Evolutionary conservation across 2,113 vertebrate genomes (phyloP).

Genomic region (Oplegnathus fasciatus): DNA sequence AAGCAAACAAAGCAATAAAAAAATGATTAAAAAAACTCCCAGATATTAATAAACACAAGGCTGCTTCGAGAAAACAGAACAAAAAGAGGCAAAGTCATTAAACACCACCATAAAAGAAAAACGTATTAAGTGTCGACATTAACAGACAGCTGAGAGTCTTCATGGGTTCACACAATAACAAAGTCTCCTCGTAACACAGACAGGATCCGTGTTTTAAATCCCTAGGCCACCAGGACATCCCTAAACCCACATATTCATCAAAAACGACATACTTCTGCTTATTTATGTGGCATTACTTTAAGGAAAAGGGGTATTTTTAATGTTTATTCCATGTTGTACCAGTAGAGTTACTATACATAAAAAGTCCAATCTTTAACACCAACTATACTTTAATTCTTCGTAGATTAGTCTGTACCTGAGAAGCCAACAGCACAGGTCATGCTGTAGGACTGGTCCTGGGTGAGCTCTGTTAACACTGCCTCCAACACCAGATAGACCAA

Average conservation of each 20-base stretch:
- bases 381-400: not conserved
- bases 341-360: not conserved
- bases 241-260: not conserved
- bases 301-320: not conserved
- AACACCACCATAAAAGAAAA: not conserved
- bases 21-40: too few relatives aligned
- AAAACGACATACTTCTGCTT: too few relatives aligned
- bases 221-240: not conserved
- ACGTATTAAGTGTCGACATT: not conserved
- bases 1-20: too few relatives aligned
- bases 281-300: not conserved
- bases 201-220: too few relatives aligned
- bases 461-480: conserved; percentile 79
- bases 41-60: not conserved
- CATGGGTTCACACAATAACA: not conserved
- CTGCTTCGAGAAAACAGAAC: not conserved
- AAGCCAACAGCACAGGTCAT: conserved; percentile 92
- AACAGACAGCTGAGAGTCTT: not conserved
- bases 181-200: too few relatives aligned
- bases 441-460: conserved; percentile 84
- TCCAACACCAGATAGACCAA: conserved; percentile 90
- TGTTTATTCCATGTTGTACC: not conserved
- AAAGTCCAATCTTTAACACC: not conserved
- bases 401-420: conserved; percentile 87
- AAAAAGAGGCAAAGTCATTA: not conserved